Base-by-base conservation (phyloP, 2,113 vertebrate species). In the Turdus rufiventris region DNA sequence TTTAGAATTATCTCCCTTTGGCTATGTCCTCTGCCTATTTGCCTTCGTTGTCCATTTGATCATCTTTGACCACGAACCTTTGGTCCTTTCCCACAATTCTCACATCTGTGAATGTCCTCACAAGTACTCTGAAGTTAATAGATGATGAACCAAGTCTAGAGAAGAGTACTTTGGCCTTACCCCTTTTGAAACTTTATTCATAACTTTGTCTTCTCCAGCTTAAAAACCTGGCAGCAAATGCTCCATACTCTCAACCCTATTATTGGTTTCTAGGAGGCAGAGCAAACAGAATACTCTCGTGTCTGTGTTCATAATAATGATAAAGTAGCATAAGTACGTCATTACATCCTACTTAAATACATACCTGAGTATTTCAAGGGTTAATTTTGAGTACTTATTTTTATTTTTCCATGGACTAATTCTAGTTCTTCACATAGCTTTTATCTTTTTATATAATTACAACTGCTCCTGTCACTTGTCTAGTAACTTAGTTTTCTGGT, bases 11-110 rank as follows among this genome's bases (percentile, higher is more conserved):
- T 28, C 50, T 82, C 74, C 28, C 53, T 91, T 81, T 4, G 8
- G 48, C 54, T 76, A 9, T 34, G 29, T 57, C 65, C 23, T 94
- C 67, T 62, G 26, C 57, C 60, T 80, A 88, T 73, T 84, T 91
- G 80, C 51, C 81, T 94, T 89, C 85, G 83, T 50, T 91, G 78
- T 72, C 61, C 81, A 75, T 85, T 93, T 89, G 54, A 91, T 29
- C 67, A 85, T 91, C 74, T 94, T 89, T 83, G 85, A 94, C 74
- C 54, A 33, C 82, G 84, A 92, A 79, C 87, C 92, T 93, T 72
- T 73, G 76, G 90, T 63, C 58, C 62, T 19, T 72, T 83, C 51
- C 75, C 58, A 7, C 66, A 93, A 76, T 56, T 94, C 34, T 62
- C 60, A 63, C n/a, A 66, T 38, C 71, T 82, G 36, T 60, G 72